Conservation (phyloP, 2,797 vertebrate species). For the Danio choprae region DNA sequence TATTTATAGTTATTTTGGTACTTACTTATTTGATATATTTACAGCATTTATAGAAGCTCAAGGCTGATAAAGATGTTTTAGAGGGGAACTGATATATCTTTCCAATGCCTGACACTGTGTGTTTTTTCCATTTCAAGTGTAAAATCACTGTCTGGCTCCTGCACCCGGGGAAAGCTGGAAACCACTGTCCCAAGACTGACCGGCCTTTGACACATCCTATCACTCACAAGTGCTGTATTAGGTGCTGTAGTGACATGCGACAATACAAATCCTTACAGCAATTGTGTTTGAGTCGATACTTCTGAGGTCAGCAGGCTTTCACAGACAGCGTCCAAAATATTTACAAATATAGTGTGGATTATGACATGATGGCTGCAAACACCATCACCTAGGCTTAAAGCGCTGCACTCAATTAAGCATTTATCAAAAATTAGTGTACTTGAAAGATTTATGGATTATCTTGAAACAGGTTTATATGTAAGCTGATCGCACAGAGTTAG, state of each 20-base stretch:
- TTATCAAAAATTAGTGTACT: conserved; percentile 28
- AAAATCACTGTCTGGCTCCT: not conserved
- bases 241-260: conserved; percentile 20
- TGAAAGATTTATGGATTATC: conserved; percentile 40
- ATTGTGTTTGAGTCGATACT: conserved; percentile 5
- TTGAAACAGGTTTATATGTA: conserved; percentile 20
- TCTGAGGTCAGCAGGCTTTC: not conserved
- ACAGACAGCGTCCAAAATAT: conserved; percentile 23
- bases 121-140: conserved; percentile 8
- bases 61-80: not conserved
- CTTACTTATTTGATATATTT: not conserved
- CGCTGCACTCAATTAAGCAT: conserved; percentile 28
- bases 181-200: conserved; percentile 16
- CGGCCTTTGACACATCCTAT: conserved; percentile 21
- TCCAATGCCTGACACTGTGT: not conserved
- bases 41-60: not conserved
- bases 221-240: conserved; percentile 36
- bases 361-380: conserved; percentile 9
- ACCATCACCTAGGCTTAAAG: conserved; percentile 14
- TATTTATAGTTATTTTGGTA: too few relatives aligned
- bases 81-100: not conserved
- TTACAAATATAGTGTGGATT: conserved; percentile 35
- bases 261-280: conserved; percentile 12
- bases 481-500: conserved; percentile 14
- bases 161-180: not conserved